phyloP scores from a whole-genome alignment of 1,140 invertebrate species.

The Phortica variegata region DNA sequence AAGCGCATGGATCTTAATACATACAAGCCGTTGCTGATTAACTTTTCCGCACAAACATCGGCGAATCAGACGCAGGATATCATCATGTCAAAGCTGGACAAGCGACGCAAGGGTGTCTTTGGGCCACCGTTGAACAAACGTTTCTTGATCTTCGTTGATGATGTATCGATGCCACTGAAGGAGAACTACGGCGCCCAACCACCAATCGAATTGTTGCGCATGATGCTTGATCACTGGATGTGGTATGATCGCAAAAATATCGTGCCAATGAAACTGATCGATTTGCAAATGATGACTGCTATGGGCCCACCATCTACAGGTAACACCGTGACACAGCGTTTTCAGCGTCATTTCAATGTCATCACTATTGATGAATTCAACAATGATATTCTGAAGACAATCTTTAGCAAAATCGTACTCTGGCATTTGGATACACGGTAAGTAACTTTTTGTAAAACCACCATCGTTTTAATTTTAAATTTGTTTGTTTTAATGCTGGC shows the following conservation, averaged over 20 bases:
- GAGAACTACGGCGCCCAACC: constrained; percentile 89
- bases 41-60: constrained; percentile 91
- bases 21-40: constrained; percentile 85
- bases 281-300: constrained; percentile 85
- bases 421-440: constrained; percentile 92
- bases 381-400: constrained; percentile 79
- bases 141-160: constrained; percentile 90
- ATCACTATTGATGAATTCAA: constrained; percentile 89
- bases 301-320: constrained; percentile 85
- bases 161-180: constrained; percentile 88
- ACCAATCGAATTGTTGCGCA: constrained; percentile 85
- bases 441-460: constrained; percentile 3
- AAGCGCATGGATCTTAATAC: constrained; percentile 77
- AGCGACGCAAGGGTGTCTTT: constrained; percentile 90
- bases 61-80: constrained; percentile 94
- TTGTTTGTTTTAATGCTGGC: constrained; percentile 12
- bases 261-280: constrained; percentile 80
- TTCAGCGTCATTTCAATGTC: constrained; percentile 87
- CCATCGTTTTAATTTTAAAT: neutral
- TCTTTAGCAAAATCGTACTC: constrained; percentile 87
- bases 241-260: constrained; percentile 94
- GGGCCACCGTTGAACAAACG: constrained; percentile 88
- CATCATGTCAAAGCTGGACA: constrained; percentile 93
- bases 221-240: constrained; percentile 85
- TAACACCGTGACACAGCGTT: constrained; percentile 80